Conservation (phyloP, 2,113 vertebrate genomes). For the Hippopotamus amphibius region DNA sequence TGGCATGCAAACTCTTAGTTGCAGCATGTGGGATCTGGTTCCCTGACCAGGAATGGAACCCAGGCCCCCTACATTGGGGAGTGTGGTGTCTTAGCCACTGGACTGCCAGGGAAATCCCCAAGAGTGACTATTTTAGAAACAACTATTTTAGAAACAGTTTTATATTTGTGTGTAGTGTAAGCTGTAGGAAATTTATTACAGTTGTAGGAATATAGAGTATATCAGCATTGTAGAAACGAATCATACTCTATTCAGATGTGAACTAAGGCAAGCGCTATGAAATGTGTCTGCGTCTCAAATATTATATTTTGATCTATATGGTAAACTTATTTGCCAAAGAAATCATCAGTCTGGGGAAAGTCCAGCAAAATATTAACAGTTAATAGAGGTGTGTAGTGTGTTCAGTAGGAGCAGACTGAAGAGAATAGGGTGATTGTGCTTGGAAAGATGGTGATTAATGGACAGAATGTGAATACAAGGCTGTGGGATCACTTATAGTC, state of each 20-base stretch:
- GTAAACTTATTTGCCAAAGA: not conserved
- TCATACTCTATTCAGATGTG: not conserved
- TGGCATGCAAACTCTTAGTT: too few relatives aligned
- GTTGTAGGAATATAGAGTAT: not conserved
- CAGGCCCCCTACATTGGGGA: too few relatives aligned
- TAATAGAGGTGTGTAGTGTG: not conserved
- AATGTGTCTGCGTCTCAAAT: not conserved
- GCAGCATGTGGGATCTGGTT: too few relatives aligned
- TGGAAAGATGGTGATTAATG: not conserved
- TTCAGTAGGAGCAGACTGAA: not conserved
- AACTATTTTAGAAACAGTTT: not conserved
- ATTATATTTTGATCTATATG: not conserved
- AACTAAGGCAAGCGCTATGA: not conserved
- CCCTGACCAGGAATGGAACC: too few relatives aligned
- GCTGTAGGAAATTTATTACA: not conserved
- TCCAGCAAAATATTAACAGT: not conserved
- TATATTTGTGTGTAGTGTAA: not conserved
- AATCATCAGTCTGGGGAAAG: constrained; percentile 1
- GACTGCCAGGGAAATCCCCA: too few relatives aligned
- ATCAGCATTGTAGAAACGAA: not conserved
- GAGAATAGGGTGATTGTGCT: not conserved
- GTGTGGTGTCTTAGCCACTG: too few relatives aligned
- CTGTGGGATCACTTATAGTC: not conserved
- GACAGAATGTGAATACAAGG: not conserved
- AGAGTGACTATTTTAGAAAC: too few relatives aligned